Evolutionary conservation across 2,113 vertebrate genomes (phyloP).

Genomic region (Larimichthys crocea): DNA sequence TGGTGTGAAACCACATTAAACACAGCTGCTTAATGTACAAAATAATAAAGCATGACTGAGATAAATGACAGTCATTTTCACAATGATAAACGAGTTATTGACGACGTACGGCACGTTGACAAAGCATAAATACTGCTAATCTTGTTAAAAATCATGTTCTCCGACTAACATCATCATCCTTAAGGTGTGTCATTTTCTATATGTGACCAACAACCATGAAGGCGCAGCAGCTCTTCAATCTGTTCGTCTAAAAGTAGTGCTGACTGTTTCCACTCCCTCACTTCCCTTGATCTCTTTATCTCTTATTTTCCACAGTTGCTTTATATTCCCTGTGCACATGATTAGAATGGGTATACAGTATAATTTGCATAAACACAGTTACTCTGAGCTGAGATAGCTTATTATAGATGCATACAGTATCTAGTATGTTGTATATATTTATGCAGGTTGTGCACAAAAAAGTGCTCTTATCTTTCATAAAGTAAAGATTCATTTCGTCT

Average conservation of each 20-base stretch:
- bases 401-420: slow-evolving; percentile 45
- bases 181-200: slow-evolving; percentile 29
- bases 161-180: background rate
- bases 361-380: slow-evolving; percentile 63
- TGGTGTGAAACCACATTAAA: slow-evolving; percentile 66
- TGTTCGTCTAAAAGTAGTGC: slow-evolving; percentile 22
- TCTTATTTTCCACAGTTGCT: slow-evolving; percentile 35
- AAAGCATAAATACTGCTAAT: slow-evolving; percentile 26
- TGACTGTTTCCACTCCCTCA: slow-evolving; percentile 15
- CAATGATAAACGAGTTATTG: slow-evolving; percentile 45
- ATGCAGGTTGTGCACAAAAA: slow-evolving; percentile 25
- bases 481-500: slow-evolving; percentile 6
- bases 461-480: background rate
- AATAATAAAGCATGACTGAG: slow-evolving; percentile 64
- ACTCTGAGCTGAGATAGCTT: slow-evolving; percentile 28
- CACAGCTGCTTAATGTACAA: slow-evolving; percentile 62
- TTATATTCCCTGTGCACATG: slow-evolving; percentile 53
- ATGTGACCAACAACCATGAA: slow-evolving; percentile 25
- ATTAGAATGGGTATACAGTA: slow-evolving; percentile 53
- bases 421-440: slow-evolving; percentile 16
- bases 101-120: slow-evolving; percentile 7
- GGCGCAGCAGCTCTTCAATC: slow-evolving; percentile 31
- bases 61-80: slow-evolving; percentile 49
- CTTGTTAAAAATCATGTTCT: slow-evolving; percentile 29
- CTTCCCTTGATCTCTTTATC: slow-evolving; percentile 59